Evolutionary conservation across 2,888 invertebrate genomes (phyloP), one percentile per base, ranked within the genome.

Genomic region (Coenonympha arcania): DNA sequence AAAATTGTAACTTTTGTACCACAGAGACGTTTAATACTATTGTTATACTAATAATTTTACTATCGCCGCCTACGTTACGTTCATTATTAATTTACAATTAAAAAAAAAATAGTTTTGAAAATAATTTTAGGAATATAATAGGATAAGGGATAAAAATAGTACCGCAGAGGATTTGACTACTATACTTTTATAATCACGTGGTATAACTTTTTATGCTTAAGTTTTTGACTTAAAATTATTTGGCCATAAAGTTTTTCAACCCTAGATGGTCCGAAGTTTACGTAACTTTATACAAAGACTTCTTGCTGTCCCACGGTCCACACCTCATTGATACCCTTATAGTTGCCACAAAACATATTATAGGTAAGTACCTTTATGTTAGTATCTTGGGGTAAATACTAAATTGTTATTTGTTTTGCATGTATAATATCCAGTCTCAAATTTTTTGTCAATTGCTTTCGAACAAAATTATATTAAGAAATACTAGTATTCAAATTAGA

Each of bases 201-300:
- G n/a, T n/a, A n/a, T n/a, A n/a, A n/a, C n/a, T n/a, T n/a, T n/a
- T n/a, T n/a, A n/a, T n/a, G n/a, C n/a, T n/a, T n/a, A n/a, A n/a
- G n/a, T n/a, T n/a, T n/a, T n/a, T n/a, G n/a, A n/a, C n/a, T n/a
- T n/a, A n/a, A n/a, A n/a, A n/a, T n/a, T n/a, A n/a, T n/a, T n/a
- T n/a, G n/a, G n/a, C n/a, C n/a, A n/a, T n/a, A n/a, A 8, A 1
- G 22, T 22, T 22, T 33, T 36, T 43, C 34, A 44, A 16, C 44
- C 44, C 44, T 44, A 44, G 15, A 6, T 22, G 22, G n/a, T n/a
- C n/a, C 9, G 16, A 18, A 33, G 33, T 42, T 56, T 56, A 52
- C 52, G 54, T 52, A 54, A 58, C 41, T 52, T 50, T 30, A 47
- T 46, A 57, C 55, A 53, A 55, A 55, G 50, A 45, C 46, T 48